Evolutionary conservation across 2,888 invertebrate species (phyloP), one percentile per base, ranked within the genome.

Genomic region (Vanessa cardui): DNA sequence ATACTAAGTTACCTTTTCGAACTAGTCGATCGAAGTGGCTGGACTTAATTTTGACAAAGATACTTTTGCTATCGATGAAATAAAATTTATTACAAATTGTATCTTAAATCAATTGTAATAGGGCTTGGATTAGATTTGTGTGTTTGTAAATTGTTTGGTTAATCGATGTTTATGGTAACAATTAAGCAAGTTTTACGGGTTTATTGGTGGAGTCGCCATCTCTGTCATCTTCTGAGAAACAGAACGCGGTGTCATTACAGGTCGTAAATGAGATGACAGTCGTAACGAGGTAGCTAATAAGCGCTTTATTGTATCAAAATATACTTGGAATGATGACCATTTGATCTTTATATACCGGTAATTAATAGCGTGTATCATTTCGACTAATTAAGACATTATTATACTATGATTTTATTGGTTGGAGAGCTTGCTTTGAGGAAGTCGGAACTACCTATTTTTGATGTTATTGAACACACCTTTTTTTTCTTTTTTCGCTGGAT

Each of bases 171-270:
- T 90, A 90, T 79, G 82, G 80, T 79, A 78, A 85, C 87, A 88
- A 90, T 90, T 83, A 86, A 83, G 81, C 84, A 82, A 80, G 84
- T 86, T 90, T 89, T 90, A 90, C 86, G 80, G 81, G 83, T 90
- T 90, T 89, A 90, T 89, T 82, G 83, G 78, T 76, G 81, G 73
- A 77, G 80, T 78, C 77, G 80, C 69, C 62, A 49, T 65, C 54
- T 77, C 83, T 89, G 90, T 90, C 90, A 89, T 89, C 90, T 91
- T 91, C 91, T 86, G 82, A 84, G 90, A 91, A 56, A 90, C 76
- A 78, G 78, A 76, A 79, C 71, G 69, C 75, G 80, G 80, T 88
- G 88, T 89, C 88, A 91, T 91, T 91, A 91, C 78, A 77, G 89
- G 83, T 80, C 83, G 87, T 91, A 91, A 91, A 89, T 69, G 86